These are phyloP conservation scores for Athene noctua DNA, from an alignment of 2,113 vertebrate genomes.

Conservation along the genomic window DNA sequence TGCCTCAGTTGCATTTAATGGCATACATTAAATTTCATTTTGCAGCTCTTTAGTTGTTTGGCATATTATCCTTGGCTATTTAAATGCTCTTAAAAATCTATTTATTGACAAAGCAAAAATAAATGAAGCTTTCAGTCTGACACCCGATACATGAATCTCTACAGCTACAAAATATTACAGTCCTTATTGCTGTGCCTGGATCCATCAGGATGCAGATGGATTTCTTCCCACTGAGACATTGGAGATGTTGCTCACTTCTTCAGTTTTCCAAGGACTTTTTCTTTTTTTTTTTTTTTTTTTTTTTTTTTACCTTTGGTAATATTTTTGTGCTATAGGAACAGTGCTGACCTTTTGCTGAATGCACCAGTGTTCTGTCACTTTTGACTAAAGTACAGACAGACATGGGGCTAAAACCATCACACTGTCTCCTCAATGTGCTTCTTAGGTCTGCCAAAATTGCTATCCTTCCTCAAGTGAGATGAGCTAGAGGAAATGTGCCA, in stretches of 20 bases:
- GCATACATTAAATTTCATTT: not conserved
- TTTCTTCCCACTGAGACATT: not conserved
- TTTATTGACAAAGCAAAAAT: not conserved
- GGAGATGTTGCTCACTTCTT: not conserved
- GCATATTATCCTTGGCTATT: not conserved
- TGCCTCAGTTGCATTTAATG: not conserved
- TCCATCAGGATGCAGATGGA: not conserved
- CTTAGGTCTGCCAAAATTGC: not conserved
- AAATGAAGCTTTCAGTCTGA: not conserved
- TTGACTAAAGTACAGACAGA: not conserved
- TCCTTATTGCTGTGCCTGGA: not conserved
- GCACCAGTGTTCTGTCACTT: not conserved
- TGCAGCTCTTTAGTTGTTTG: not conserved
- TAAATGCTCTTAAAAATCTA: not conserved
- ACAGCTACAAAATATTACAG: not conserved
- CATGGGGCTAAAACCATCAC: rapidly evolving
- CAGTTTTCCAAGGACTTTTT: not conserved
- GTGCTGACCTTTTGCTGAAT: not conserved
- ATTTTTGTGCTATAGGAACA: not conserved
- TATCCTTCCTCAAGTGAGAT: not conserved
- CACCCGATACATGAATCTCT: not conserved
- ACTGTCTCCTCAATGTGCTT: not conserved
- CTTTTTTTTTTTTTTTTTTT: not conserved
- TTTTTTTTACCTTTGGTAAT: not conserved
- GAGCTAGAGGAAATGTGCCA: not conserved